These are phyloP conservation scores for Discoglossus pictus DNA, from an alignment of 2,797 vertebrate genomes.

Conservation along the genomic window DNA sequence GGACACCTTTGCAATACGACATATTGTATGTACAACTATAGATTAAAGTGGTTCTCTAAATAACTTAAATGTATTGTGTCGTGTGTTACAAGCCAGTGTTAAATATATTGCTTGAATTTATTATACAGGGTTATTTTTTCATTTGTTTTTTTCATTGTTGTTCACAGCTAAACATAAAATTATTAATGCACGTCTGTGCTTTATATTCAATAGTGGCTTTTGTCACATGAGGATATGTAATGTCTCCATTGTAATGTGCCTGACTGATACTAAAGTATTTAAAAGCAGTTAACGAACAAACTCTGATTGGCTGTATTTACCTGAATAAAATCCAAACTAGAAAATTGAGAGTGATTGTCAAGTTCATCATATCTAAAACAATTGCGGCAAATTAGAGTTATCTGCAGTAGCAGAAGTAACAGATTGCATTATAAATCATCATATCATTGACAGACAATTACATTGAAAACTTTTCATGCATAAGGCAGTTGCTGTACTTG, in stretches of 20 bases:
- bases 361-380: constrained; percentile 68
- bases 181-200: constrained; percentile 6
- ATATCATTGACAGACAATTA: constrained; percentile 77
- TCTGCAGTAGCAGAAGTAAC: constrained; percentile 65
- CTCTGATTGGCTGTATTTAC: constrained; percentile 60
- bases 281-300: constrained; percentile 48
- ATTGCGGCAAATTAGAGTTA: constrained; percentile 72
- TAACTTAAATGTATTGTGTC: no score
- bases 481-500: constrained; percentile 63
- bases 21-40: no score
- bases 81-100: no score
- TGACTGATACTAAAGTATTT: constrained; percentile 30
- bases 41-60: no score
- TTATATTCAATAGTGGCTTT: background rate
- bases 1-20: no score
- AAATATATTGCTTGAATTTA: no score
- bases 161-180: background rate
- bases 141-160: no score
- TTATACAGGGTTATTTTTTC: no score
- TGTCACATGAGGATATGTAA: background rate
- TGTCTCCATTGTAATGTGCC: background rate
- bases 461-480: constrained; percentile 72
- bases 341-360: constrained; percentile 68
- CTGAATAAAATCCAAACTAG: constrained; percentile 64
- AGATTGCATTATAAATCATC: constrained; percentile 78